Evolutionary conservation across 2,113 vertebrate genomes (phyloP).

Genomic region (Etheostoma cragini): DNA sequence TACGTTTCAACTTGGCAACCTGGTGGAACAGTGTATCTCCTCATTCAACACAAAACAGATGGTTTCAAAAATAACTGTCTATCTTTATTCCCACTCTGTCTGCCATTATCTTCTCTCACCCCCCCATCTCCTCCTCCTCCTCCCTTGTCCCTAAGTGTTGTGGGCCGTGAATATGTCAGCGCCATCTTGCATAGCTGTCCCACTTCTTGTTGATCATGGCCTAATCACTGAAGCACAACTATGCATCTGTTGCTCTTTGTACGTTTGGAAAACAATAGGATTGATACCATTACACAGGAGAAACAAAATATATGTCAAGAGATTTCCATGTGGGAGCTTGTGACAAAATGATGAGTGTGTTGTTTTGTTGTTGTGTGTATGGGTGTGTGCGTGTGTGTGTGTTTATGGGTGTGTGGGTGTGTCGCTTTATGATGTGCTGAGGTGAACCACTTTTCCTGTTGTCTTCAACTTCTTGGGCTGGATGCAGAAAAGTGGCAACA

Average conservation of each 20-base stretch:
- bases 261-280: neutral
- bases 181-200: conserved; percentile 36
- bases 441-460: conserved; percentile 15
- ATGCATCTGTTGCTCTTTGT: neutral
- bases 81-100: conserved; percentile 62
- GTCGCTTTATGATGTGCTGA: neutral
- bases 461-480: neutral
- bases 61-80: conserved; percentile 79
- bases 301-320: neutral
- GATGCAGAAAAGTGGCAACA: neutral
- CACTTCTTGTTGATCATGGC: conserved; percentile 1
- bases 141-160: conserved; percentile 24
- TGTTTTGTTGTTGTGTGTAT: neutral
- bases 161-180: conserved; percentile 56
- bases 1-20: neutral
- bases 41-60: conserved; percentile 81
- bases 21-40: conserved; percentile 35
- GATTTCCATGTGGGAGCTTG: too few relatives aligned
- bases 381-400: conserved; percentile 6
- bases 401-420: neutral
- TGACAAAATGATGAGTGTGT: neutral
- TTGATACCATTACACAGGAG: neutral
- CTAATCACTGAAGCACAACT: conserved; percentile 3
- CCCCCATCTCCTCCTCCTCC: conserved; percentile 32
- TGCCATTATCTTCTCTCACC: conserved; percentile 39